phyloP scores from a whole-genome alignment of 2,797 vertebrate genomes.

The Enteromius unitaeniatus region DNA sequence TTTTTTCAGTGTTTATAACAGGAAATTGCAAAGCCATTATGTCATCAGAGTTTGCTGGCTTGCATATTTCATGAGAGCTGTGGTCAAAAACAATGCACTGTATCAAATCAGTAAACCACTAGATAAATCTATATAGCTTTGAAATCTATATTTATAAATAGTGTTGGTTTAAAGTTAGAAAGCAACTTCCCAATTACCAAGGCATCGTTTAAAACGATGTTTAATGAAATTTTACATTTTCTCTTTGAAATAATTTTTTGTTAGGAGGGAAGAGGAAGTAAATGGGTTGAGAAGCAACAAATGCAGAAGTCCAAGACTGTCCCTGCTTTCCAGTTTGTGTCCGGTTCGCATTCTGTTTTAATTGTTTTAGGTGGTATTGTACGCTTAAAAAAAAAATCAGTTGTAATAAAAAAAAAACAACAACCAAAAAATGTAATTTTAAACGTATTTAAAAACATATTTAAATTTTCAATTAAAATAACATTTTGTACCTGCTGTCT shows the following conservation, averaged over 20 bases:
- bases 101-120: not conserved
- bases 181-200: not conserved
- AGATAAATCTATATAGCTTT: not conserved
- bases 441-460: not conserved
- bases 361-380: too few relatives aligned
- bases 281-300: constrained; percentile 2
- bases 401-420: not conserved
- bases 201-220: constrained; percentile 13
- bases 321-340: not conserved
- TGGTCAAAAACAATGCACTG: not conserved
- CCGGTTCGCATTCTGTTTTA: too few relatives aligned
- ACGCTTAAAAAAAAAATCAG: not conserved
- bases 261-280: constrained; percentile 3
- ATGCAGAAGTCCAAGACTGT: not conserved
- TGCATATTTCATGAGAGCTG: constrained; percentile 7
- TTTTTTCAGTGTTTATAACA: constrained; percentile 1
- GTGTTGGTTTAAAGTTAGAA: not conserved
- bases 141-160: not conserved
- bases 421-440: too few relatives aligned
- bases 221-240: not conserved
- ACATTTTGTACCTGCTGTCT: not conserved
- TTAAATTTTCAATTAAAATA: not conserved
- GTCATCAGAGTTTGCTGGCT: constrained; percentile 20
- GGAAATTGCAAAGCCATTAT: constrained; percentile 40
- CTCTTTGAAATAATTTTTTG: not conserved